Evolutionary conservation across 2,113 vertebrate species (phyloP).

Genomic region (Amphiprion ocellaris): DNA sequence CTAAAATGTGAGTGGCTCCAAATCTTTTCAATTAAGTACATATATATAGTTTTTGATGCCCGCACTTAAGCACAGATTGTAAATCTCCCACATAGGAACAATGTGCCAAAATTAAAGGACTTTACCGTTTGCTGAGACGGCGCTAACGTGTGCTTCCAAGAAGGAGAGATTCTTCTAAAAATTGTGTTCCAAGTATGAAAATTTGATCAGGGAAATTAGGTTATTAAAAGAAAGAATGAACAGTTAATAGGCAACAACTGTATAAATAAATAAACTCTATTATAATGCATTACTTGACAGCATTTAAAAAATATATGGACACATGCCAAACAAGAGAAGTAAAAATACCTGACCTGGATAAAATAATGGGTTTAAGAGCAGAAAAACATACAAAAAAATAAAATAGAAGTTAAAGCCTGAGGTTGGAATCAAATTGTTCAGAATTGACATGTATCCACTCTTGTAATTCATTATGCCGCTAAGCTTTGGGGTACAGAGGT

Average conservation of each 20-base stretch:
- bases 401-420: not conserved
- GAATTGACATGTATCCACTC: not conserved
- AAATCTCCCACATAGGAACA: conserved; percentile 6
- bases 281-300: not conserved
- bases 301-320: not conserved
- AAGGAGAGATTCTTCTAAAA: not conserved
- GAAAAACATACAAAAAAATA: no score
- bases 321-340: not conserved
- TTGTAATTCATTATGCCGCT: not conserved
- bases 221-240: not conserved
- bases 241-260: not conserved
- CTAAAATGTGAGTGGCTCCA: no score
- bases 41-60: no score
- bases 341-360: not conserved
- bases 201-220: not conserved
- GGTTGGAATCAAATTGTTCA: not conserved
- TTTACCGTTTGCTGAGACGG: not conserved
- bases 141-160: not conserved
- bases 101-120: conserved; percentile 5
- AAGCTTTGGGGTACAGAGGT: not conserved
- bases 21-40: no score
- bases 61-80: no score
- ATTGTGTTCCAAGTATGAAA: not conserved
- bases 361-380: not conserved
- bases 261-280: no score